Evolutionary conservation across 2,113 vertebrate genomes (phyloP), one percentile per base, ranked within the genome.

Genomic region (Hucho hucho): DNA sequence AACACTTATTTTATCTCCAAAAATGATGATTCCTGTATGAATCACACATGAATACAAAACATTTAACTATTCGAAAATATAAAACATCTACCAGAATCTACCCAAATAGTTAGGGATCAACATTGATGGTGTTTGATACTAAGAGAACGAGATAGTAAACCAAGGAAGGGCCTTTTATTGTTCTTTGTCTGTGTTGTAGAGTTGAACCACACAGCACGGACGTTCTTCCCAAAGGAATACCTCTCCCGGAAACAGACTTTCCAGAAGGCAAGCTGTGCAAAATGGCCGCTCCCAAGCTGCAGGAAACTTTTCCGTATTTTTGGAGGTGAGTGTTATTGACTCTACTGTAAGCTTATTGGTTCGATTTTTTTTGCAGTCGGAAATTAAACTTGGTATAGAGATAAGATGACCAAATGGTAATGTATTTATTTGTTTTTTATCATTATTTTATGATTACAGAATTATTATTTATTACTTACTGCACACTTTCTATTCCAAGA

Each of bases 201-300:
- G 28, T 86, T 93, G 26, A 92, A 90, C 75, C 90, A 91, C 74
- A 88, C 89, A 22, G 83, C 84, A 14, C 88, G 87, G 78, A 89
- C 87, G 6, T 89, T 88, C 67, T 92, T 92, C 81, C 92, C 91
- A 56, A 92, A 92, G 76, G 91, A 93, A 79, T 92, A 92, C 69
- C 79, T 90, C 20, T 88, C 86, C 49, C 73, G 91, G 64, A 92
- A 90, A 79, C 90, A 91, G 72, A 91, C 82, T 77, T 93, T 93
- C 86, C 91, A 92, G 88, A 93, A 88, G 83, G 90, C 90, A 14
- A 90, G 77, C 46, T 92, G 90, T 79, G 87, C 91, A 20, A 92
- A 92, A 71, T 93, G 92, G 92, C 92, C 92, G 64, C 90, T 93
- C 0, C 92, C 92, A 0, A 93, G 90, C 80, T 91, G 91, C 74